Percentiles rank a stretch among this genome's conserved stretches.
These are phyloP conservation scores for Condylostylus longicornis DNA, from an alignment of 1,140 invertebrate species.

Conservation along the genomic window DNA sequence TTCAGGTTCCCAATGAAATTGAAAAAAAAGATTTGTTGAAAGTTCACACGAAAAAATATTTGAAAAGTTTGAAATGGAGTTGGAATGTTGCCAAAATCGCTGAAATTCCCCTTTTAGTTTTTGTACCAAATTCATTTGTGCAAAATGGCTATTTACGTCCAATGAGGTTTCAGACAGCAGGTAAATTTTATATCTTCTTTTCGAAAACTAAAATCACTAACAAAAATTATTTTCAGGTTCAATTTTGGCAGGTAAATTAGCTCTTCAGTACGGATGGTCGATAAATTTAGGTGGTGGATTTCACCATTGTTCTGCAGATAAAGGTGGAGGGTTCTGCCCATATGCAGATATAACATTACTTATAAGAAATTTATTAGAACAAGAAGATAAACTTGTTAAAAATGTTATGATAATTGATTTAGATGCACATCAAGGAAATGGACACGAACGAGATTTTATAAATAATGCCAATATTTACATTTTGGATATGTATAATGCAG, in stretches of 20 bases:
- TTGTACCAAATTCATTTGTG: constrained; percentile 62
- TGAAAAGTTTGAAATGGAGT: constrained; percentile 60
- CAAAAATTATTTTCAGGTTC: no score
- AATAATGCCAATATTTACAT: constrained; percentile 61
- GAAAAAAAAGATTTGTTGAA: constrained; percentile 48
- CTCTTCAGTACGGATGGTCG: constrained; percentile 65
- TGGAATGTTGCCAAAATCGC: constrained; percentile 60
- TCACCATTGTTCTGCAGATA: constrained; percentile 58
- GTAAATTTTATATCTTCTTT: no score
- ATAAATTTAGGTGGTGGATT: constrained; percentile 85
- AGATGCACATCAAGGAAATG: constrained; percentile 84
- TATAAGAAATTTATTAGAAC: constrained; percentile 49
- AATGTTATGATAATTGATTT: constrained; percentile 76
- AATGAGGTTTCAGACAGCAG: constrained; percentile 65
- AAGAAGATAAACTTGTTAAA: constrained; percentile 38
- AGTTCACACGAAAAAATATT: constrained; percentile 57
- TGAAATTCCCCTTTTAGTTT: constrained; percentile 56
- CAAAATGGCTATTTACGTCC: constrained; percentile 59
- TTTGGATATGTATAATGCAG: constrained; percentile 70
- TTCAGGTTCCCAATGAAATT: constrained; percentile 52
- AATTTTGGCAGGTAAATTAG: constrained; percentile 62
- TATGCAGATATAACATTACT: constrained; percentile 77
- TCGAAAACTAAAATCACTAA: no score
- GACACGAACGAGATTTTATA: constrained; percentile 67
- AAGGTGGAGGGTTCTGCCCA: constrained; percentile 73